These are phyloP conservation scores for Poeciliopsis turrubarensis DNA, from an alignment of 2,113 vertebrate genomes.

Conservation along the genomic window DNA sequence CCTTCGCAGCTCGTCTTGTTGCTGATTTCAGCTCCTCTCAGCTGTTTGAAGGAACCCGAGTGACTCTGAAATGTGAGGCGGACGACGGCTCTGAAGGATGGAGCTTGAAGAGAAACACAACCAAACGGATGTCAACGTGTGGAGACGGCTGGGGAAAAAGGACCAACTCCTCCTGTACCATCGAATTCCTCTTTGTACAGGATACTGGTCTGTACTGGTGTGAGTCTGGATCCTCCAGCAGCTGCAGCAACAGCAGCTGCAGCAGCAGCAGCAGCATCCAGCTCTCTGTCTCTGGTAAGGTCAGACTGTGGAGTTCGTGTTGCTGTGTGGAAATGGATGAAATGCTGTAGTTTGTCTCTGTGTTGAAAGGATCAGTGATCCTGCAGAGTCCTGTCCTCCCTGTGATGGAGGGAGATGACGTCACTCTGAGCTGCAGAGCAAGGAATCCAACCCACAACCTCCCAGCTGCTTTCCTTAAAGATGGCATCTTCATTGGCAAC, in stretches of 20 bases:
- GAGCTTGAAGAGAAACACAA: background rate
- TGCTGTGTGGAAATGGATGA: background rate
- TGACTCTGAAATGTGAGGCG: constrained; percentile 2
- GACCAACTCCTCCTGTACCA: background rate
- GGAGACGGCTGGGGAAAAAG: background rate
- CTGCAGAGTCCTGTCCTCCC: too few species aligned
- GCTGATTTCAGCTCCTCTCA: background rate
- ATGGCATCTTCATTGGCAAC: too few species aligned
- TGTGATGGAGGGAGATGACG: too few species aligned
- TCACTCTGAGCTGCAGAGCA: too few species aligned
- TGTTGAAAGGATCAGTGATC: too few species aligned
- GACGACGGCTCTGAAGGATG: background rate
- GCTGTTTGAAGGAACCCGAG: background rate
- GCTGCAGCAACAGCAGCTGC: too few species aligned
- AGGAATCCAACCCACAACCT: too few species aligned
- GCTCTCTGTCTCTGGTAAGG: too few species aligned
- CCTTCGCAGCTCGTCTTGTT: background rate
- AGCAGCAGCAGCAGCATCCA: too few species aligned
- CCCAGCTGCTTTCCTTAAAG: too few species aligned
- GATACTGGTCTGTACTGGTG: background rate
- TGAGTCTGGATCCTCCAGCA: too few species aligned
- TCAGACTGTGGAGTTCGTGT: background rate
- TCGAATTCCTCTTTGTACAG: background rate
- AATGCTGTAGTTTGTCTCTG: too few species aligned
- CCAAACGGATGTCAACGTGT: background rate